Evolutionary conservation across 1,140 invertebrate species (phyloP), one percentile per base, ranked within the genome.

Genomic region (Leguminivora glycinivorella): DNA sequence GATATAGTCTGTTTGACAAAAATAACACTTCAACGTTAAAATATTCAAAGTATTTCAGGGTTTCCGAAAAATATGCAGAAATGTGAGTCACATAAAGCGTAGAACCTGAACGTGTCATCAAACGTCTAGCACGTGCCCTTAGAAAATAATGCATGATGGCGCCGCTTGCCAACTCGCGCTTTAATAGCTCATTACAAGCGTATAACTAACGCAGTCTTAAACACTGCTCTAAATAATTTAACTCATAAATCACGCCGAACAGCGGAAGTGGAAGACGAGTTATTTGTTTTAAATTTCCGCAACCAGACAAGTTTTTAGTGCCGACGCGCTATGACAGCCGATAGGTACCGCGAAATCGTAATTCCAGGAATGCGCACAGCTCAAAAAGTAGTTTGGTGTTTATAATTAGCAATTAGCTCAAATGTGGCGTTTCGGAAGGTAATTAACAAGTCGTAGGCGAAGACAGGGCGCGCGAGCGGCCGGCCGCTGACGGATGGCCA

Each of bases 401-500:
- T 63, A 63, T 63, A 70, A 70, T 43, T 43, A 68, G 43, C 34
- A 52, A 34, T 56, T 70, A 63, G 31, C 56, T 29, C 47, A 73
- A 60, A 69, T 31, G 74, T 34, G 70, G 74, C 71, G 70, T 74
- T 43, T 47, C 63, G 56, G 63, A 75, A 72, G 82, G 82, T 88
- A 87, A 90, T 88, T 82, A 87, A 84, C 83, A 81, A 58, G 75
- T 69, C 60, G 68, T 72, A 76, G 75, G 75, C 74, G 87, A 75
- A 81, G 87, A 88, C 84, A 84, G 73, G 79, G 17, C 38, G 71
- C 70, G 71, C 70, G 68, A 78, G 75, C 67, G 76, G 74, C 56
- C 67, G 76, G 69, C 47, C 74, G 84, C 72, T 87, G 85, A 88
- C 78, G 68, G 88, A 85, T 82, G 66, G 75, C 72, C 75, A 77